Evolutionary conservation across 2,888 invertebrate genomes (phyloP), one percentile per base, ranked within the genome.

Genomic region (Micropterix aruncella): DNA sequence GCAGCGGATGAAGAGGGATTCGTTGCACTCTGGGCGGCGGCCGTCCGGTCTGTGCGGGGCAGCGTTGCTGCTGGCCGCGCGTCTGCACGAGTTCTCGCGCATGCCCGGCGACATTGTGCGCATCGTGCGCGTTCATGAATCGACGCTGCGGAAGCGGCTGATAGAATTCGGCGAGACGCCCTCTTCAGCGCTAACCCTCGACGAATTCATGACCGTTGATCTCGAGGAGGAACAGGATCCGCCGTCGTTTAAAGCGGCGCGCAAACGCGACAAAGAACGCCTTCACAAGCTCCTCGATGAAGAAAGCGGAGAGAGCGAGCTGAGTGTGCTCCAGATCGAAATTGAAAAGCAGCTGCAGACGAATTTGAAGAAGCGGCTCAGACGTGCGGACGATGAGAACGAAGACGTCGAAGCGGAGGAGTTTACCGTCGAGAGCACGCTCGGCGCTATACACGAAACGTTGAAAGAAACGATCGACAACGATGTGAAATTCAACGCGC

Each of bases 31-130:
- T 1, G 99, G 99, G 4, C 74, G 99, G 47, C 70, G 96, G 52
- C 97, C 99, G 1, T 94, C 96, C 0, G 99, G 97, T 9, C 77
- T 99, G 16, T 99, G 97, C 66, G 99, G 99, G 17, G 97, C 99
- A 87, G 97, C 97, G 1, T 71, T 99, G 2, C 70, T 99, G 15
- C 92, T 99, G 60, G 93, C 97, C 2, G 88, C 92, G 1, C 78
- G 96, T 43, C 77, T 95, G 49, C 94, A 97, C 62, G 86, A 91
- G 57, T 96, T 92, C 62, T 86, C 79, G 56, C 77, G 95, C 48
- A 85, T 87, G 0, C 80, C 91, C 4, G 68, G 77, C 38, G 93
- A 97, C 59, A 83, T 97, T 41, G 86, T 96, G 14, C 85, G 88
- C 58, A 90, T 96, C 55, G 96, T 95, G 0, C 93, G 93, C 67